Evolutionary conservation across 2,888 invertebrate genomes (phyloP), one percentile per base, ranked within the genome.

Genomic region (Pyrrhosoma nymphula): DNA sequence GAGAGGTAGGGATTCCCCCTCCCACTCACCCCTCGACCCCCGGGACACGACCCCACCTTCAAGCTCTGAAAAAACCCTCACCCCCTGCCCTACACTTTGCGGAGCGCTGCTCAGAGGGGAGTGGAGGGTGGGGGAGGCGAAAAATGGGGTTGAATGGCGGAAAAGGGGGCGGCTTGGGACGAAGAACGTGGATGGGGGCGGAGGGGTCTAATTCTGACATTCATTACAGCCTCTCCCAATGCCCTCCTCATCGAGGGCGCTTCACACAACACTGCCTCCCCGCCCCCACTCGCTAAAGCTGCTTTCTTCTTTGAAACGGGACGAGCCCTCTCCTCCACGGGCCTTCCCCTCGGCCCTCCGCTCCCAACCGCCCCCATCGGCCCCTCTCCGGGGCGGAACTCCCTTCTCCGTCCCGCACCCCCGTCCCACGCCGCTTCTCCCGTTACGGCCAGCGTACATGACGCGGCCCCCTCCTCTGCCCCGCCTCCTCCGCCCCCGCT

Each of bases 131-230:
- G 12, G 35, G 82, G 82, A 16, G 35, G 12, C 10, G 30, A 82
- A 82, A 82, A 82, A 82, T 35, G 82, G 82, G 35, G 82, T 35
- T 4, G 82, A 35, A 35, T 39, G 56, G n/a, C n/a, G 30, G 8
- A 35, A 56, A 60, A 10, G 91, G 55, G 91, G 56, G 56, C 16
- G 90, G 35, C 60, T 30, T 16, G 3, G 56, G 56, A 56, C 35
- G 56, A n/a, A 14, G 14, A 90, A 60, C 30, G 55, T 16, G 90
- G 56, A 23, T 23, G 89, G 56, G 90, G 35, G 55, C 26, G 30
- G 90, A 39, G 39, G 56, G 63, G 90, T 90, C 90, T 90, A 88
- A 95, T 89, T 95, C 93, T 93, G 93, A 93, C 93, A 93, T 93
- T 93, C 93, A 93, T 93, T 93, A 93, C 93, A 69, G 39, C 16